Evolutionary conservation across 2,888 invertebrate species (phyloP).

Genomic region (Drosophila paranaensis): DNA sequence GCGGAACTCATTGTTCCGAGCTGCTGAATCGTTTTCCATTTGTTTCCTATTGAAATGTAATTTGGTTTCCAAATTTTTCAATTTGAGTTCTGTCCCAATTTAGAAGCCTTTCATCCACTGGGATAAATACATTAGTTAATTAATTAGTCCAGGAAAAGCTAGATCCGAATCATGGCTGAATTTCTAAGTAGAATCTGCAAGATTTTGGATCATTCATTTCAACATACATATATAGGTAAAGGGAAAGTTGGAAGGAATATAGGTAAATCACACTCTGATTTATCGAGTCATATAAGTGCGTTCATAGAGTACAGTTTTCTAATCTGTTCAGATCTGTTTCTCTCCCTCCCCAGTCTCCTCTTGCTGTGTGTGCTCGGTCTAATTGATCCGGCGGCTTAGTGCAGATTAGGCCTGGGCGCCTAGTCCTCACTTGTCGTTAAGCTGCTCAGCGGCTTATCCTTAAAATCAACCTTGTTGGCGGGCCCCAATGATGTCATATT

Average conservation of each 20-base stretch:
- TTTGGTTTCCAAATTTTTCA: not conserved
- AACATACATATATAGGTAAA: no score
- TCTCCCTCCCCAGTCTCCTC: not conserved
- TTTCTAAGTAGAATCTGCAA: no score
- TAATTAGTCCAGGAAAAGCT: no score
- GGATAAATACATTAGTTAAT: no score
- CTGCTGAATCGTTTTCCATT: not conserved
- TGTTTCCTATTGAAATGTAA: not conserved
- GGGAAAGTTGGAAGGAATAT: no score
- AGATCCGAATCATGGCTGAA: no score
- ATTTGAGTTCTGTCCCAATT: not conserved
- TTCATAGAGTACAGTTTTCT: not conserved
- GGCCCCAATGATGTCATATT: constrained; percentile 60
- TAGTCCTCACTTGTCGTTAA: constrained; percentile 56
- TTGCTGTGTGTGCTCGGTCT: not conserved
- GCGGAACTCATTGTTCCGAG: not conserved
- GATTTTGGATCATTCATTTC: no score
- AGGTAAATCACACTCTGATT: no score
- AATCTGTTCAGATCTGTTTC: not conserved
- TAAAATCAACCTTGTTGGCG: constrained; percentile 60
- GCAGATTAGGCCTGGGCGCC: constrained; percentile 28
- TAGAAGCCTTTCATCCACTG: not conserved
- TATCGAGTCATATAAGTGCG: no score
- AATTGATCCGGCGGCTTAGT: constrained; percentile 25
- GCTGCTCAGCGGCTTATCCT: constrained; percentile 72